These are phyloP conservation scores for Brachionus rubens DNA, from an alignment of 1,140 invertebrate species.

Conservation along the genomic window DNA sequence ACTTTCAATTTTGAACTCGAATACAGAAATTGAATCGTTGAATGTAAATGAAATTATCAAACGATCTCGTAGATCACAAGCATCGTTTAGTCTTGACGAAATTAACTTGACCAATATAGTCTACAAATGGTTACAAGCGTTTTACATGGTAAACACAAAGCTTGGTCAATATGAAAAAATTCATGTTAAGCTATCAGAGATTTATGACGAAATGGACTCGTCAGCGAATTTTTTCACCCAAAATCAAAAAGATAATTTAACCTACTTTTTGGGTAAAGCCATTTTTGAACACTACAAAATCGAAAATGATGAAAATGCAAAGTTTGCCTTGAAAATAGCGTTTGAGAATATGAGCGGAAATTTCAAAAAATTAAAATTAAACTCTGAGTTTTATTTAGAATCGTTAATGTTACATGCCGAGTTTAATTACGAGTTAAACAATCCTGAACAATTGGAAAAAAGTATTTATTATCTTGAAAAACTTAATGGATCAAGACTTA, in stretches of 20 bases:
- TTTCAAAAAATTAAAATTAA: conserved; percentile 25
- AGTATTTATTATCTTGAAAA: conserved; percentile 6
- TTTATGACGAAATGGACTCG: background rate
- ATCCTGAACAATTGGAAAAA: background rate
- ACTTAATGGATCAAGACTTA: background rate
- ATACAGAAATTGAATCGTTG: background rate
- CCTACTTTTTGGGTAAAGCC: background rate
- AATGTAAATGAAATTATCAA: conserved; percentile 3
- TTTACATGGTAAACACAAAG: background rate
- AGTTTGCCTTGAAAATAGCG: background rate
- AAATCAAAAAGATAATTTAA: conserved; percentile 20
- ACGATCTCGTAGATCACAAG: background rate
- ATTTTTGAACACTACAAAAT: background rate
- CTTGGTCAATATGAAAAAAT: background rate
- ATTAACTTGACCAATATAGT: conserved; percentile 3
- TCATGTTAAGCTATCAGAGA: background rate
- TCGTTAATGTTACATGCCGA: background rate
- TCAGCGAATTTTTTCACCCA: conserved; percentile 9
- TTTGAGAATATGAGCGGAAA: background rate
- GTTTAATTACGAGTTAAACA: background rate
- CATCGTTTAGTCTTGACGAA: background rate
- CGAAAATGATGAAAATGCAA: background rate
- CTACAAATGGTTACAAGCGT: conserved; percentile 8
- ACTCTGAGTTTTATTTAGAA: conserved; percentile 3
- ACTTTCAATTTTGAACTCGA: background rate